Evolutionary conservation across 2,797 vertebrate species (phyloP).

Genomic region (Rhinophrynus dorsalis): DNA sequence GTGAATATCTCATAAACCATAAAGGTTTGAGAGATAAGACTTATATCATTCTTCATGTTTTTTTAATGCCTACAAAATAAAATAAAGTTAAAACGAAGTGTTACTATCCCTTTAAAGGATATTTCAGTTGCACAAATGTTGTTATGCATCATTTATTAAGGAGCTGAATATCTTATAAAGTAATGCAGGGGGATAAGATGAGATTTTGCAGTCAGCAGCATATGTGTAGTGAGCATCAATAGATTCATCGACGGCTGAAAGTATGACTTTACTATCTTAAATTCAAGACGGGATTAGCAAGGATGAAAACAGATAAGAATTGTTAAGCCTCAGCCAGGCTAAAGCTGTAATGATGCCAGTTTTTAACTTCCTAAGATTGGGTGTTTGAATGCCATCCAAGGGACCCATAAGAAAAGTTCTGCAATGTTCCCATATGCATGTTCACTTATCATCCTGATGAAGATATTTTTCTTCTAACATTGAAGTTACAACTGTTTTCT

Average conservation of each 20-base stretch:
- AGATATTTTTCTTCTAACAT: constrained; percentile 18
- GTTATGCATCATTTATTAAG: constrained; percentile 41
- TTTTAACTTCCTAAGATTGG: constrained; percentile 10
- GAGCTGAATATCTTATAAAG: constrained; percentile 30
- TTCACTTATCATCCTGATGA: constrained; percentile 36
- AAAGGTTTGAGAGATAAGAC: no score
- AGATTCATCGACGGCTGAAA: constrained; percentile 24
- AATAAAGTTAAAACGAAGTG: no score
- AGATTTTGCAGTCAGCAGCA: constrained; percentile 17
- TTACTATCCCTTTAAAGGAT: no score
- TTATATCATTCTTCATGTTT: no score
- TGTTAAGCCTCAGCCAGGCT: neutral
- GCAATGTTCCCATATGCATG: neutral
- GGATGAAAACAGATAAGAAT: constrained; percentile 15
- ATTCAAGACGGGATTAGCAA: constrained; percentile 1
- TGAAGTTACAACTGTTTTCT: constrained; percentile 15
- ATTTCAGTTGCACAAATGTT: constrained; percentile 8
- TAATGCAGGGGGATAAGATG: constrained; percentile 6
- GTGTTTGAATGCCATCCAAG: constrained; percentile 4
- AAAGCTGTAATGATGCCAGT: neutral
- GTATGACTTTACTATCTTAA: constrained; percentile 4
- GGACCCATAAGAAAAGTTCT: constrained; percentile 26
- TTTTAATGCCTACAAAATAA: no score
- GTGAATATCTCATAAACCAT: no score
- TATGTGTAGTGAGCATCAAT: neutral